These are phyloP conservation scores for Popillia japonica DNA, from an alignment of 1,140 invertebrate species.

Conservation along the genomic window DNA sequence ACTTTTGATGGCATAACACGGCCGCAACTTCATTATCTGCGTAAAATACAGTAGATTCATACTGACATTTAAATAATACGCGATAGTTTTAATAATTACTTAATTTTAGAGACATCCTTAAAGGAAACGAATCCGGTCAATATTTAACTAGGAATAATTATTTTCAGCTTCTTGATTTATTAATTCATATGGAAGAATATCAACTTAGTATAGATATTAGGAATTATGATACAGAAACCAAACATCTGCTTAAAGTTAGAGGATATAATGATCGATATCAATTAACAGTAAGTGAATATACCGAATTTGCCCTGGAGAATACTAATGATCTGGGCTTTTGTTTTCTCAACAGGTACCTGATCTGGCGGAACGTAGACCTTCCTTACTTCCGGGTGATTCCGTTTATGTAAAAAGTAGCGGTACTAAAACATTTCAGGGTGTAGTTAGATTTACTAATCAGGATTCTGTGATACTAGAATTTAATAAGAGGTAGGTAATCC, in stretches of 20 bases:
- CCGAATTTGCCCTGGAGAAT: neutral
- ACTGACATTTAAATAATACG: neutral
- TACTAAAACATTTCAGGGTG: slow-evolving; percentile 74
- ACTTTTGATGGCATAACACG: neutral
- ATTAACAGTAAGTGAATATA: neutral
- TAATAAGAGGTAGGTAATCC: slow-evolving; percentile 54
- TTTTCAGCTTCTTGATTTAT: slow-evolving; percentile 67
- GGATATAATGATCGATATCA: slow-evolving; percentile 15
- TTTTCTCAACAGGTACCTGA: slow-evolving; percentile 70
- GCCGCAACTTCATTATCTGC: neutral
- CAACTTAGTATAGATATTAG: slow-evolving; percentile 69
- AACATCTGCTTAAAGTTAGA: neutral
- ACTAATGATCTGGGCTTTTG: slow-evolving; percentile 7
- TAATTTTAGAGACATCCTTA: neutral
- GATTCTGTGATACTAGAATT: slow-evolving; percentile 78
- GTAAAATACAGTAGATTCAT: neutral
- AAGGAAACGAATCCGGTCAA: neutral
- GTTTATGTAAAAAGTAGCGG: slow-evolving; percentile 64
- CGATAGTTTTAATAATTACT: neutral
- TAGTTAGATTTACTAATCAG: slow-evolving; percentile 75
- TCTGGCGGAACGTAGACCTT: slow-evolving; percentile 82
- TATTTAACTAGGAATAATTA: slow-evolving; percentile 62
- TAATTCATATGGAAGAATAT: slow-evolving; percentile 82
- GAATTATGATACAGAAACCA: slow-evolving; percentile 68
- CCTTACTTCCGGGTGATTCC: slow-evolving; percentile 78